Conservation (phyloP, 2,888 invertebrate species). For the Steinernema hermaphroditum region DNA sequence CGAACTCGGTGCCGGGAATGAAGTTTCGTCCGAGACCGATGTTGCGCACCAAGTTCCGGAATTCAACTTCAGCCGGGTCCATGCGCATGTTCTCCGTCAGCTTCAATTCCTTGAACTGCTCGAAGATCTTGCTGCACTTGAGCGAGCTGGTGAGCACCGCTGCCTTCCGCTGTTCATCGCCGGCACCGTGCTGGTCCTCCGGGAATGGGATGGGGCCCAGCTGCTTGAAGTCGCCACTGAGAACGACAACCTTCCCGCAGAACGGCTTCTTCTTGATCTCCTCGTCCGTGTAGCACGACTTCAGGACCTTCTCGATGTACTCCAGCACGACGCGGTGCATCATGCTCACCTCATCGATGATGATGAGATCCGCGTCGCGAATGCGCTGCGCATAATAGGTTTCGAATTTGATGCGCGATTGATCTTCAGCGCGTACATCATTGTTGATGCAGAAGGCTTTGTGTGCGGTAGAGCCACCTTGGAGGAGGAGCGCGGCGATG, state of each 20-base stretch:
- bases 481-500: conserved; percentile 11
- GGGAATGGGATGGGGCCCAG: too few relatives aligned
- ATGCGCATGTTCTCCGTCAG: conserved; percentile 38
- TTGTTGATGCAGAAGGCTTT: neutral
- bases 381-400: neutral
- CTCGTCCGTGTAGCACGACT: too few relatives aligned
- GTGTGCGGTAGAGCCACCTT: conserved; percentile 14
- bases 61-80: conserved; percentile 31
- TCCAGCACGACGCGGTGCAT: conserved; percentile 30
- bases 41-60: conserved; percentile 32
- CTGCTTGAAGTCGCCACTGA: conserved; percentile 38
- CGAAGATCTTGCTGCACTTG: conserved; percentile 22
- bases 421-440: neutral
- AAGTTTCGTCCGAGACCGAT: conserved; percentile 31
- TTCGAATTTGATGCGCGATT: neutral
- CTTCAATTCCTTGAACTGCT: conserved; percentile 16
- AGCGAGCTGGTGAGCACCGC: too few relatives aligned
- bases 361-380: conserved; percentile 18
- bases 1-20: neutral
- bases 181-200: too few relatives aligned
- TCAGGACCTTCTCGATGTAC: conserved; percentile 35
- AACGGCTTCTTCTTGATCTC: too few relatives aligned
- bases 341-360: conserved; percentile 40
- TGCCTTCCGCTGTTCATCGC: too few relatives aligned
- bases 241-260: conserved; percentile 38